Evolutionary conservation across 2,113 vertebrate genomes (phyloP), one percentile per base, ranked within the genome.

Genomic region (Oreochromis spilurus): DNA sequence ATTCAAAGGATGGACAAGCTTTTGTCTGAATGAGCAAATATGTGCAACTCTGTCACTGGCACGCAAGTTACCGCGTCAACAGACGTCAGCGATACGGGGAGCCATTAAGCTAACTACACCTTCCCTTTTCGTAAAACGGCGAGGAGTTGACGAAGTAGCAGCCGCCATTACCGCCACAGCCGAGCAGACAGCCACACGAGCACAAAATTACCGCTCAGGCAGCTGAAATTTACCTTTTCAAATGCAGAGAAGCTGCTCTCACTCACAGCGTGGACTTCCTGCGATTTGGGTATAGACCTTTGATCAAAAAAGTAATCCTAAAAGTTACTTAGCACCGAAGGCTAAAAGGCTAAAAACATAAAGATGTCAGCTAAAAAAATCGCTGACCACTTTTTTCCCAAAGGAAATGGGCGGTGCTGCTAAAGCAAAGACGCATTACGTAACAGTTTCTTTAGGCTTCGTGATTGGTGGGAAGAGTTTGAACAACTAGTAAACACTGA

Each of bases 71-170:
- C 91, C 96, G 96, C 96, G 96, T 97, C 96, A 96, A 96, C 89
- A 96, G 95, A 96, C 96, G 96, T 97, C 96, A 97, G 96, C 96
- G 95, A 94, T 94, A 94, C 96, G 94, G 90, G 94, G 94, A 96
- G 94, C 96, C 96, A 96, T 96, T 96, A 96, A 92, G 94, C 95
- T 93, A 95, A 94, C 92, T 94, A 94, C 95, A 94, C 95, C 96
- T 96, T 96, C 95, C 92, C 94, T 94, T 91, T 92, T 94, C 95
- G 93, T 92, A 90, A 87, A 93, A 87, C 91, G 90, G 86, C 94
- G 92, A 94, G 86, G 89, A 92, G 94, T 82, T 92, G 90, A 92
- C 94, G 93, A 81, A 87, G 94, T 89, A 55, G 70, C 88, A 87
- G 94, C 94, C 95, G 95, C 95, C 96, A 95, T 96, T 94, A 95